phyloP scores from a whole-genome alignment of 2,113 vertebrate species.

The Salvator merianae region DNA sequence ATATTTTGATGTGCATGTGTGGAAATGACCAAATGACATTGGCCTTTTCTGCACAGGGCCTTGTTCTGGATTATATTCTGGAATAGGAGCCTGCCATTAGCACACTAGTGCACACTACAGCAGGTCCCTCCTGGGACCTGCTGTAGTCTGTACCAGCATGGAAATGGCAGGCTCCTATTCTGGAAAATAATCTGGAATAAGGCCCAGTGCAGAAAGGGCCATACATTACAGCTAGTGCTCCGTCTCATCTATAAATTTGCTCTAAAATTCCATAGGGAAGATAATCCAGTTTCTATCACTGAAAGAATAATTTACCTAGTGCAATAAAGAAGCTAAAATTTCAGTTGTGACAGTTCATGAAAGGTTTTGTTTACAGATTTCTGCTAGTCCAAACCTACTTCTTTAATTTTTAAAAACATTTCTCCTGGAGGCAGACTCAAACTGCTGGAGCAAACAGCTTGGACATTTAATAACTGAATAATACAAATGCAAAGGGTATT shows the following conservation, averaged over 20 bases:
- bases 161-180: too few species aligned
- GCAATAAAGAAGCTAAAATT: not conserved
- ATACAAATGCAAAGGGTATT: conserved; percentile 3
- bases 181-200: too few species aligned
- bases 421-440: conserved; percentile 2
- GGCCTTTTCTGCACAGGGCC: too few species aligned
- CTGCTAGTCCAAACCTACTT: conserved; percentile 2
- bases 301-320: not conserved
- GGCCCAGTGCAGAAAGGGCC: too few species aligned
- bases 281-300: not conserved
- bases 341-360: not conserved
- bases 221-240: not conserved
- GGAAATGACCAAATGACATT: not conserved
- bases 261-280: not conserved
- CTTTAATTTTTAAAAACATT: conserved; percentile 9
- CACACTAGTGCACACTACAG: too few species aligned
- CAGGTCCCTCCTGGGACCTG: too few species aligned
- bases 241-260: not conserved
- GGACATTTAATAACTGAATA: not conserved
- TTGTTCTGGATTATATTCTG: too few species aligned
- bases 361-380: not conserved
- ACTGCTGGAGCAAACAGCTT: not conserved
- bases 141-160: too few species aligned
- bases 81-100: too few species aligned
- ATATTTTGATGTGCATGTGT: not conserved